Evolutionary conservation across 1,140 invertebrate species (phyloP).

Genomic region (Drosophila chauvacae): DNA sequence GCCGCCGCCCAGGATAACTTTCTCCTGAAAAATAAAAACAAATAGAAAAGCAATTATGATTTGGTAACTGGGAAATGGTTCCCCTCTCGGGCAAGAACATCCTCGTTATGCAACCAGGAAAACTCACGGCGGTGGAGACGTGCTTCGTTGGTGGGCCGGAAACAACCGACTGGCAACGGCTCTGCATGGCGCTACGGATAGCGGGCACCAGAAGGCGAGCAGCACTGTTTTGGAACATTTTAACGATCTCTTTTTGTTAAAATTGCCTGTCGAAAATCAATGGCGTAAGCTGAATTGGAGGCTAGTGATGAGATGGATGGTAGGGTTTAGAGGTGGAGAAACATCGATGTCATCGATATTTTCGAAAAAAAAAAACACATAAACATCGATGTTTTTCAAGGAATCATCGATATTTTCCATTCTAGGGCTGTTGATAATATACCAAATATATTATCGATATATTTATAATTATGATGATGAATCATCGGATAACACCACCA

Average conservation of each 20-base stretch:
- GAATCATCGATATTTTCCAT: too few species aligned
- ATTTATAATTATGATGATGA: too few species aligned
- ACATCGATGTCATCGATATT: too few species aligned
- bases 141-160: constrained; percentile 77
- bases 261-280: constrained; percentile 38
- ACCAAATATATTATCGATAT: too few species aligned
- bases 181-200: constrained; percentile 75
- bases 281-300: constrained; percentile 1
- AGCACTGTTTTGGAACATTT: constrained; percentile 83
- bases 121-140: constrained; percentile 77
- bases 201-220: constrained; percentile 77
- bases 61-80: constrained; percentile 1
- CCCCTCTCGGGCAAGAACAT: constrained; percentile 3
- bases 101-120: constrained; percentile 76
- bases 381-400: too few species aligned
- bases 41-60: background rate
- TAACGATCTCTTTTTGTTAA: constrained; percentile 27
- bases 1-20: constrained; percentile 76
- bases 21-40: constrained; percentile 66
- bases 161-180: constrained; percentile 76
- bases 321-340: too few species aligned
- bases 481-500: too few species aligned
- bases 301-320: background rate
- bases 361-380: too few species aligned
- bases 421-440: too few species aligned